phyloP scores from a whole-genome alignment of 2,888 invertebrate species.

The Dinocampus coccinellae region DNA sequence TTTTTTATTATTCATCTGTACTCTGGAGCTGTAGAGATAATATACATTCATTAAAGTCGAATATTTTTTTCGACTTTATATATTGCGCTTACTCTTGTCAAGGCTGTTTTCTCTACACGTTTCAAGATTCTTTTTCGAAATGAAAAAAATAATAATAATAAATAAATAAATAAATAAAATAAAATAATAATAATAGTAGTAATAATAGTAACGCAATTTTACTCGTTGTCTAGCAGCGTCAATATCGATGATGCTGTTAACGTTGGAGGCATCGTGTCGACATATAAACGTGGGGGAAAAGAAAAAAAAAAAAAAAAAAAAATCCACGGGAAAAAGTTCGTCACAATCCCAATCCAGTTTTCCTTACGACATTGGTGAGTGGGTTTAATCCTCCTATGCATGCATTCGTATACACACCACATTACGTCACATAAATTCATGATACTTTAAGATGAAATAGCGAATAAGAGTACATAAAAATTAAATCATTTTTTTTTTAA shows the following conservation, averaged over 20 bases:
- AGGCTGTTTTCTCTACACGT: constrained; percentile 19
- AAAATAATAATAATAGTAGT: too few species aligned
- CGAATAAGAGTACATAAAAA: not conserved
- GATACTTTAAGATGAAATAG: not conserved
- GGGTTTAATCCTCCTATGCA: constrained; percentile 32
- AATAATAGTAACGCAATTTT: constrained; percentile 40
- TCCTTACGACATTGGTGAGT: constrained; percentile 35
- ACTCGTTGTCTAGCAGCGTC: constrained; percentile 12
- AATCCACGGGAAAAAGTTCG: constrained; percentile 17
- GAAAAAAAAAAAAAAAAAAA: constrained; percentile 17
- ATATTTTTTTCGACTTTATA: constrained; percentile 26
- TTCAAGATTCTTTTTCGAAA: constrained; percentile 13
- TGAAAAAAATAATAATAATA: not conserved
- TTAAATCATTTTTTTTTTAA: not conserved
- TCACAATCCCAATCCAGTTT: constrained; percentile 38
- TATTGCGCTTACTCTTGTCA: constrained; percentile 22
- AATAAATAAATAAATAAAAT: not conserved
- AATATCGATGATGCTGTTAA: constrained; percentile 27
- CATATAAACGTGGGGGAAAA: constrained; percentile 14
- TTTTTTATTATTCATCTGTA: too few species aligned
- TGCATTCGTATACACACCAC: constrained; percentile 31
- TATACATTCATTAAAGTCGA: constrained; percentile 36
- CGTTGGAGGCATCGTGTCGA: constrained; percentile 7
- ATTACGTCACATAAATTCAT: constrained; percentile 13
- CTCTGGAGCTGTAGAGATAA: constrained; percentile 28